These are phyloP conservation scores for Drosophila equinoxialis DNA, from an alignment of 1,140 invertebrate species.

Conservation along the genomic window DNA sequence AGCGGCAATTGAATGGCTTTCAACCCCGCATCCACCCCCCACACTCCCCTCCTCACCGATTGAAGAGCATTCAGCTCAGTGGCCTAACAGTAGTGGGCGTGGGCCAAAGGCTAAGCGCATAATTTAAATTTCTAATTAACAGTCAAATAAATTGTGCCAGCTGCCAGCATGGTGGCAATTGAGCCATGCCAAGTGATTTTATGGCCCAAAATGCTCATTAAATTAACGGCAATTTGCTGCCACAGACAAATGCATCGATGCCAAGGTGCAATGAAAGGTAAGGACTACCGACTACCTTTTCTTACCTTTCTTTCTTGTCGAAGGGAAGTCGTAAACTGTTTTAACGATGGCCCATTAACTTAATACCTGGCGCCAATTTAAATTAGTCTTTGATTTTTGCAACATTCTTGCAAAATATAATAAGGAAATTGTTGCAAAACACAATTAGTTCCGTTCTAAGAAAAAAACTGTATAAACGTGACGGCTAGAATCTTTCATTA, in stretches of 20 bases:
- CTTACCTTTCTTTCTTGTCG: background rate
- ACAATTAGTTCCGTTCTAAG: no score
- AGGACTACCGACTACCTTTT: background rate
- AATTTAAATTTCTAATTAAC: conserved; percentile 80
- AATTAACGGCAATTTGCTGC: conserved; percentile 72
- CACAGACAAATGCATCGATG: conserved; percentile 60
- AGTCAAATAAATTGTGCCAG: conserved; percentile 78
- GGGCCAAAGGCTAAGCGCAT: conserved; percentile 70
- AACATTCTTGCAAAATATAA: background rate
- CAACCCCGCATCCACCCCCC: no score
- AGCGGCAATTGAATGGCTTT: conserved; percentile 67
- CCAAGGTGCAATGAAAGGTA: conserved; percentile 12
- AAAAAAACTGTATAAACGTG: no score
- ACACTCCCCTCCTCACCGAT: background rate
- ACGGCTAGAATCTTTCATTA: no score
- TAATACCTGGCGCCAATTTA: conserved; percentile 1
- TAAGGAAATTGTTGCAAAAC: no score
- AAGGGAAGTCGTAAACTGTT: conserved; percentile 10
- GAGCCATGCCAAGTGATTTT: conserved; percentile 70
- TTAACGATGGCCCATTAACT: background rate
- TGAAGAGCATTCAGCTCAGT: conserved; percentile 12
- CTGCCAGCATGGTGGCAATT: conserved; percentile 65
- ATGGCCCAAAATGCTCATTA: conserved; percentile 73
- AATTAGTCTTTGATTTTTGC: conserved; percentile 2
- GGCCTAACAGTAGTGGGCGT: conserved; percentile 1